These are phyloP conservation scores for Rhopalosiphum maidis DNA, from an alignment of 1,140 invertebrate species.

Conservation along the genomic window DNA sequence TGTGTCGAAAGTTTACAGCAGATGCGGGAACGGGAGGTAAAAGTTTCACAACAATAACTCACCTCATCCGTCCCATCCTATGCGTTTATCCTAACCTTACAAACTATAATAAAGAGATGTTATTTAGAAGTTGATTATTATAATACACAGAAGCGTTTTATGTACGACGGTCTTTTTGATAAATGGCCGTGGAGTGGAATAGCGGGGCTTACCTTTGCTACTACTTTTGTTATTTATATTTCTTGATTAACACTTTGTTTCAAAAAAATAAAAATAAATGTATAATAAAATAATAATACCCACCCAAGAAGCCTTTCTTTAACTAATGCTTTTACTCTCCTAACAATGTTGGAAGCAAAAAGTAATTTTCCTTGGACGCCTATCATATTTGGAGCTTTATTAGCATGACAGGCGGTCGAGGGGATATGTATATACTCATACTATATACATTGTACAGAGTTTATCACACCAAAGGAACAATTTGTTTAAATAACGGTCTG, in stretches of 20 bases:
- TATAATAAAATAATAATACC: conserved; percentile 26
- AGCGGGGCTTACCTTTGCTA: background rate
- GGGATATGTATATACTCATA: background rate
- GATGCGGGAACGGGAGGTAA: background rate
- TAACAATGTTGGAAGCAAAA: background rate
- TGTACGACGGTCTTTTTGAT: conserved; percentile 18
- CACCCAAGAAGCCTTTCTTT: background rate
- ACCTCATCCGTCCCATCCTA: background rate
- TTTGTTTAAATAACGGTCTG: conserved; percentile 40
- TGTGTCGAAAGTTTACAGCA: conserved; percentile 28
- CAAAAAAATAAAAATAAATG: background rate
- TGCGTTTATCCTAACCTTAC: background rate
- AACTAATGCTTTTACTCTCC: background rate
- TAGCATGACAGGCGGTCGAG: background rate
- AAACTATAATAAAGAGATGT: conserved; percentile 38
- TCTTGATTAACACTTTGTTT: conserved; percentile 51
- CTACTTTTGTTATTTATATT: conserved; percentile 45
- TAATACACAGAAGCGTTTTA: conserved; percentile 47
- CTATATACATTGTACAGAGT: background rate
- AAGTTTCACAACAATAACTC: conserved; percentile 36
- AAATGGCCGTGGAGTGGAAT: background rate
- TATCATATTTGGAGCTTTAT: conserved; percentile 2
- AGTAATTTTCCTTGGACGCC: background rate
- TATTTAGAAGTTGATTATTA: conserved; percentile 55
- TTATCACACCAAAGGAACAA: background rate